A percentile compares a stretch with the other conserved stretches of the same genome.
Evolutionary conservation across 2,797 vertebrate species (phyloP).

Genomic region (Somateria mollissima): DNA sequence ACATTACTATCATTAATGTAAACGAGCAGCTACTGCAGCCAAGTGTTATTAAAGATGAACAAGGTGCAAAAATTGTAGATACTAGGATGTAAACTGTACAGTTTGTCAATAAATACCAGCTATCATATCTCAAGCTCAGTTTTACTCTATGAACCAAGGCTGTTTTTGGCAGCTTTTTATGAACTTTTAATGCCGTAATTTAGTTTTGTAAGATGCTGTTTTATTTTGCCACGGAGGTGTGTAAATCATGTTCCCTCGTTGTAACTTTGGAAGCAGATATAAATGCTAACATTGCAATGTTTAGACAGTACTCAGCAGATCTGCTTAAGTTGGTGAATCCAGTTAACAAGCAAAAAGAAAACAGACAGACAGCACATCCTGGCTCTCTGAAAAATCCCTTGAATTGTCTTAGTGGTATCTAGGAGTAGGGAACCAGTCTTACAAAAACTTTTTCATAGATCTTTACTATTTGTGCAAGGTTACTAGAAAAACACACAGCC

Average conservation of each 20-base stretch:
- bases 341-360: neutral
- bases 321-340: neutral
- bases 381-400: neutral
- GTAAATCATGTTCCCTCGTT: neutral
- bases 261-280: neutral
- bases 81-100: neutral
- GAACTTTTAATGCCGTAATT: neutral
- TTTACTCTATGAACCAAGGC: neutral
- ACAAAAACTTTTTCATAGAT: neutral
- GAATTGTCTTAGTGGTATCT: neutral
- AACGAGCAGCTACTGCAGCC: neutral
- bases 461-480: neutral
- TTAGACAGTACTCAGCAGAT: neutral
- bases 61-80: neutral
- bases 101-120: neutral
- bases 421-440: neutral
- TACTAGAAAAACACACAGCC: neutral
- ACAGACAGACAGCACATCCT: accelerated
- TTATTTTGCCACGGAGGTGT: neutral
- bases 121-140: neutral
- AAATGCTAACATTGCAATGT: neutral
- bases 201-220: neutral
- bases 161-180: neutral
- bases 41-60: neutral
- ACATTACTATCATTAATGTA: neutral